These are phyloP conservation scores for Phaethornis superciliosus DNA, from an alignment of 2,113 vertebrate species.

Conservation along the genomic window DNA sequence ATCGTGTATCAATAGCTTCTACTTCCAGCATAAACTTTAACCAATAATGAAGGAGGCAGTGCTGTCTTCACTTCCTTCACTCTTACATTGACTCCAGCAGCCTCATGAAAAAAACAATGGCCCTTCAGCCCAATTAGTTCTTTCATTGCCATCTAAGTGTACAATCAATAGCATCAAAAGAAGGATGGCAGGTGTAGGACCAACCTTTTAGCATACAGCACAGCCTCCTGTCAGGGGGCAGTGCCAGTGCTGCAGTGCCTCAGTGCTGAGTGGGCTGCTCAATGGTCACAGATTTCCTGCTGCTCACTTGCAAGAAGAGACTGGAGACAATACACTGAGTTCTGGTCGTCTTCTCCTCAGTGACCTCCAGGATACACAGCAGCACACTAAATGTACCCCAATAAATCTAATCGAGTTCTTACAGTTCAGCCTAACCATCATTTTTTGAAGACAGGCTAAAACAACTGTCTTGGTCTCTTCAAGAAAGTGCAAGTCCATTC, in stretches of 20 bases:
- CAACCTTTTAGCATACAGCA: not conserved
- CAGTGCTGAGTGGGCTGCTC: not conserved
- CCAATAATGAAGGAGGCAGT: not conserved
- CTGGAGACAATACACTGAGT: not conserved
- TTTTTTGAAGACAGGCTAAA: not conserved
- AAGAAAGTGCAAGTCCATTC: not conserved
- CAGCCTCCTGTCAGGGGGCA: not conserved
- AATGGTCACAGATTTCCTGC: not conserved
- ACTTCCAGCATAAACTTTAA: not conserved
- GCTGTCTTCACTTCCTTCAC: not conserved
- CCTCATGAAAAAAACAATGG: not conserved
- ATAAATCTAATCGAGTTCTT: not conserved
- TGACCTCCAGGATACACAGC: not conserved
- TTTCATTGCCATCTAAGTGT: not conserved
- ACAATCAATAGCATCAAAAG: not conserved
- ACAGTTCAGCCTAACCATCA: not conserved
- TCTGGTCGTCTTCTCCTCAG: not conserved
- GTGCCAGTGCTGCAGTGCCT: not conserved
- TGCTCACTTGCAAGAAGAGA: not conserved
- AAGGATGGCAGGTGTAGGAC: not conserved
- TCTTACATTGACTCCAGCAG: not conserved
- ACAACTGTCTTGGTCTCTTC: not conserved
- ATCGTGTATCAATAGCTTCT: not conserved
- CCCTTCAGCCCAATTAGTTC: not conserved
- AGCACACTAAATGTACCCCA: not conserved